Conservation (phyloP, 1,140 invertebrate species). For the Drosophila pruinosa region DNA sequence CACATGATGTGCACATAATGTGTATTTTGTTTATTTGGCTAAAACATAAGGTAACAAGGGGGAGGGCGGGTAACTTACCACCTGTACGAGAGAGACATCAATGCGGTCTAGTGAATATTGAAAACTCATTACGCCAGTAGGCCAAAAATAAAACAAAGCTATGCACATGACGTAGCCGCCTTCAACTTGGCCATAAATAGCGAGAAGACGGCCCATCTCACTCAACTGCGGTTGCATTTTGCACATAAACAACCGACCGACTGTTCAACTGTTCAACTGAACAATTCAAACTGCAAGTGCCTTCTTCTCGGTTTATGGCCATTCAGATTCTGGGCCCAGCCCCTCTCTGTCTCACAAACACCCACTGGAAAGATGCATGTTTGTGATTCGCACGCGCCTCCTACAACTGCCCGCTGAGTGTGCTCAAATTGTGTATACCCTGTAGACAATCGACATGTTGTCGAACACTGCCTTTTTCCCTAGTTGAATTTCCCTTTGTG, state of each 20-base stretch:
- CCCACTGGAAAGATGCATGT: constrained; percentile 36
- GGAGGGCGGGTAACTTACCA: constrained; percentile 30
- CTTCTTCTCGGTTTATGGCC: constrained; percentile 6
- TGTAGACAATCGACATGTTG: neutral
- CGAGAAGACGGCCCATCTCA: neutral
- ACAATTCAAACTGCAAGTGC: constrained; percentile 18
- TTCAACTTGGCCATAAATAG: constrained; percentile 36
- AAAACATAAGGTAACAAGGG: neutral
- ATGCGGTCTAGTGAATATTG: constrained; percentile 47
- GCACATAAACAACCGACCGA: constrained; percentile 15
- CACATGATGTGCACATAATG: constrained; percentile 47
- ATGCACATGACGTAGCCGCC: constrained; percentile 52
- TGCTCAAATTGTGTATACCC: neutral
- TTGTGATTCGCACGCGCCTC: neutral
- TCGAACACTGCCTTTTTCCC: too few relatives aligned
- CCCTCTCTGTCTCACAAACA: constrained; percentile 58
- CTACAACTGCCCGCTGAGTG: neutral
- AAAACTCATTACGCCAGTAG: constrained; percentile 67
- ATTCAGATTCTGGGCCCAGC: constrained; percentile 36
- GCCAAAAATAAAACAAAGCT: constrained; percentile 62
- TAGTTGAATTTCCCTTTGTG: too few relatives aligned
- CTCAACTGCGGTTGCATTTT: constrained; percentile 4
- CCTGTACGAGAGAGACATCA: constrained; percentile 55
- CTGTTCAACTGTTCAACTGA: neutral
- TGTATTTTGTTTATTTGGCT: constrained; percentile 32